Base-by-base conservation (phyloP, 2,888 invertebrate species). In the Tetragnatha montana region DNA sequence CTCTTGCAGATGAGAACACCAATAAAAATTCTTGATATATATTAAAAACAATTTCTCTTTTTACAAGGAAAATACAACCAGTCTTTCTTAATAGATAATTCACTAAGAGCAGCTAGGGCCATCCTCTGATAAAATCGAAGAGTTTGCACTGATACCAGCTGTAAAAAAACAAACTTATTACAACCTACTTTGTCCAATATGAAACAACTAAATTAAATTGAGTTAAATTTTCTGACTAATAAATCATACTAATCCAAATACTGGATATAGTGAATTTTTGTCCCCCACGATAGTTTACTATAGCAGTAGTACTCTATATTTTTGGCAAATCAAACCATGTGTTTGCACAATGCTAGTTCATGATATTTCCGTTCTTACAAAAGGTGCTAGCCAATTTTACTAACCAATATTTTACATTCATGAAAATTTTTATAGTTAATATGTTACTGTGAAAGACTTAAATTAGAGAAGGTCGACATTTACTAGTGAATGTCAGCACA, bases 71-170 rank as follows among this genome's bases (percentile, higher is more conserved):
- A 60, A 3, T 60, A 60, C 60, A 60, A 17, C 17, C 60, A 35
- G 4, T 35, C 35, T 35, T 35, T 35, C 35, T 35, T 35, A 35
- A 35, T 35, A 35, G 35, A 35, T 35, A 4, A 35, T 35, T 35
- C 49, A 81, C 85, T 85, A 89, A 76, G 89, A 89, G 60, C 81
- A 85, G 49, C 85, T 81, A 19, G 81, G 89, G 0, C 85, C 89
- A 76, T 89, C 89, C 51, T 89, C 89, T 49, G 89, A 85, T 50
- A 81, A 85, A 22, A 71, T 71, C 60, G 89, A 76, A 47, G 89
- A 81, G 47, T 85, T 85, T 22, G 71, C 17, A 68, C 22, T 49
- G 4, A 70, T 50, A 35, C 80, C 81, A 71, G 76, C 89, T 85
- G 68, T 49, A 80, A 81, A 12, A 69, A 68, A 17, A 47, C 49